These are phyloP conservation scores for Lacerta bilineata DNA, from an alignment of 2,797 vertebrate genomes.

Conservation along the genomic window DNA sequence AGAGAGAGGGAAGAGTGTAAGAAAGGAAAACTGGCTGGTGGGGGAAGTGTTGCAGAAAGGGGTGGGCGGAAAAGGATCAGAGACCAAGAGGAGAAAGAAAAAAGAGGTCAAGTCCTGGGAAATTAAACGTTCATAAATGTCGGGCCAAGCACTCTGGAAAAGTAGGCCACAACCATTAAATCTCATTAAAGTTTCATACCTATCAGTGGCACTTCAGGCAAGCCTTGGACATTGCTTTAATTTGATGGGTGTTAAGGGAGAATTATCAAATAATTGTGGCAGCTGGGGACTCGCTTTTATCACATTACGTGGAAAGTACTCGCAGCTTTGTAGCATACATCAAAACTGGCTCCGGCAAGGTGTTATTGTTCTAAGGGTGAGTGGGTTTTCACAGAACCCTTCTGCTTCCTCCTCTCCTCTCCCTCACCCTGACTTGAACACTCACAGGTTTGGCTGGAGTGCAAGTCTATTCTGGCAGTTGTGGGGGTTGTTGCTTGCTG, in stretches of 20 bases:
- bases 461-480: rapidly evolving
- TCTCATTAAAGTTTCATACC: slow-evolving; percentile 86
- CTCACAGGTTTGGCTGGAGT: no score
- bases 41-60: not conserved
- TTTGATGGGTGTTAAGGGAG: slow-evolving; percentile 83
- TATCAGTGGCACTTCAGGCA: slow-evolving; percentile 77
- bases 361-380: slow-evolving; percentile 51
- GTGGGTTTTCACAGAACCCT: not conserved
- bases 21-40: not conserved
- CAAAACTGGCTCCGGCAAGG: slow-evolving; percentile 41
- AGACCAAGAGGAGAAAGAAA: slow-evolving; percentile 20
- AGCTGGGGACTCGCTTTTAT: slow-evolving; percentile 76
- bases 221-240: slow-evolving; percentile 77
- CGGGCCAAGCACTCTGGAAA: slow-evolving; percentile 73
- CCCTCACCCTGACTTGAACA: no score
- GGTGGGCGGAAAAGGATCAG: not conserved
- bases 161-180: slow-evolving; percentile 84
- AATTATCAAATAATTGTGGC: slow-evolving; percentile 77
- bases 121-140: slow-evolving; percentile 83
- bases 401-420: no score
- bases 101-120: slow-evolving; percentile 77
- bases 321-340: slow-evolving; percentile 62
- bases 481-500: slow-evolving; percentile 2
- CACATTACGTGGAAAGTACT: slow-evolving; percentile 61
- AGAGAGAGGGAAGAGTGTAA: not conserved